Percentiles rank a stretch among this genome's conserved stretches.
Conservation (phyloP, 2,888 invertebrate genomes). For the Synergus gifuensis region DNA sequence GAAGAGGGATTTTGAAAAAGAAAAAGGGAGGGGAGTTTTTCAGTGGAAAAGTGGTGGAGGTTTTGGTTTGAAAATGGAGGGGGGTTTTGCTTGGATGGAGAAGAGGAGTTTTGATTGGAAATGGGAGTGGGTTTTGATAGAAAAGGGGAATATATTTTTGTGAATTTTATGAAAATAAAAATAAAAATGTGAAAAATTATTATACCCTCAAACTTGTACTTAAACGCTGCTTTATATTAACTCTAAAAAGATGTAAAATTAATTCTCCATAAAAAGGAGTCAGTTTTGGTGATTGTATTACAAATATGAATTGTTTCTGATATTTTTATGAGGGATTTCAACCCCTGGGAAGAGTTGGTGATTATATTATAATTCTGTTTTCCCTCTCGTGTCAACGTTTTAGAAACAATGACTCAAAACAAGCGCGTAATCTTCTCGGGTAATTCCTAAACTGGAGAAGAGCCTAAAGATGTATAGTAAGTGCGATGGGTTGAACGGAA, state of each 20-base stretch:
- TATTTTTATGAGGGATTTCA: neutral
- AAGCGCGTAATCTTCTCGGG: conserved; percentile 27
- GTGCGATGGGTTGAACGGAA: conserved; percentile 47
- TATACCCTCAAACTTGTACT: neutral
- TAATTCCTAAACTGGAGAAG: conserved; percentile 37
- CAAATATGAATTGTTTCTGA: conserved; percentile 1
- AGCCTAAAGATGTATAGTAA: conserved; percentile 40
- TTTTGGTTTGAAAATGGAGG: too few relatives aligned
- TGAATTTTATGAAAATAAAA: too few relatives aligned
- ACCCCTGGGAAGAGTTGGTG: neutral
- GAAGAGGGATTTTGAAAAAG: too few relatives aligned
- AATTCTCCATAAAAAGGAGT: neutral
- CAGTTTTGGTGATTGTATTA: neutral
- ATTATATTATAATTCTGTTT: conserved; percentile 3
- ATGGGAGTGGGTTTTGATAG: too few relatives aligned
- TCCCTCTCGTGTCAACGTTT: conserved; percentile 8
- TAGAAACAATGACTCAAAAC: conserved; percentile 36
- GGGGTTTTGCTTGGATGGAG: too few relatives aligned
- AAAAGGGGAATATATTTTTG: too few relatives aligned
- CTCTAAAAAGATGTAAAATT: neutral
- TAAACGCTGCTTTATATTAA: neutral
- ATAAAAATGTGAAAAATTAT: too few relatives aligned
- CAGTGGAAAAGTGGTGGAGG: too few relatives aligned
- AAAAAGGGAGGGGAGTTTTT: too few relatives aligned
- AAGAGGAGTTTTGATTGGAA: too few relatives aligned